These are phyloP conservation scores for Apogon hyalosoma DNA, from an alignment of 2,797 vertebrate species.

Conservation along the genomic window DNA sequence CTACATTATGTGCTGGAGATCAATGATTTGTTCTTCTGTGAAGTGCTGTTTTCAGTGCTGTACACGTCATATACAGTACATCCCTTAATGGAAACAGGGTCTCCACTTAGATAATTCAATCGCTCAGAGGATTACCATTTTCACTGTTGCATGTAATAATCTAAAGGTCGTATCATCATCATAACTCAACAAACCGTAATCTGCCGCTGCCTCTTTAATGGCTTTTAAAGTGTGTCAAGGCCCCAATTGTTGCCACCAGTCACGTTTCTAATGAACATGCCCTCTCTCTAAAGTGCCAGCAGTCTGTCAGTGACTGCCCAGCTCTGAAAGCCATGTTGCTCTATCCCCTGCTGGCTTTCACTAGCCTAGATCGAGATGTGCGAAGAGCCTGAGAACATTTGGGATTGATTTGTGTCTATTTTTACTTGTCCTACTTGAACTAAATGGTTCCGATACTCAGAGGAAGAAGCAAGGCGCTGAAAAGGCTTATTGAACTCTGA, in stretches of 20 bases:
- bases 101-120: slow-evolving; percentile 65
- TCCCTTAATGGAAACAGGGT: slow-evolving; percentile 63
- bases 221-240: slow-evolving; percentile 74
- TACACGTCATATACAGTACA: slow-evolving; percentile 33
- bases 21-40: slow-evolving; percentile 24
- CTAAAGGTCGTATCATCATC: slow-evolving; percentile 74
- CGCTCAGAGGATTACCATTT: slow-evolving; percentile 70
- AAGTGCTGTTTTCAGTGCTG: slow-evolving; percentile 21
- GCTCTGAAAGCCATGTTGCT: slow-evolving; percentile 60
- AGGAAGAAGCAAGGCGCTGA: slow-evolving; percentile 58
- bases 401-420: slow-evolving; percentile 87
- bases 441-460: slow-evolving; percentile 76
- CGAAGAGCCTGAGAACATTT: slow-evolving; percentile 74
- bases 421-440: slow-evolving; percentile 87
- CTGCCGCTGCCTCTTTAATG: slow-evolving; percentile 64
- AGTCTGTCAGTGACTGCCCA: slow-evolving; percentile 61
- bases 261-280: slow-evolving; percentile 56
- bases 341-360: slow-evolving; percentile 77
- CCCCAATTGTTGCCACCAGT: slow-evolving; percentile 48
- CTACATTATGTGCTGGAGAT: slow-evolving; percentile 25
- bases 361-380: slow-evolving; percentile 83
- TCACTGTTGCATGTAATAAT: slow-evolving; percentile 63
- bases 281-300: slow-evolving; percentile 49
- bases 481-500: slow-evolving; percentile 59
- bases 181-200: slow-evolving; percentile 72